Conservation (phyloP, 1,140 invertebrate genomes). For the Battus philenor region DNA sequence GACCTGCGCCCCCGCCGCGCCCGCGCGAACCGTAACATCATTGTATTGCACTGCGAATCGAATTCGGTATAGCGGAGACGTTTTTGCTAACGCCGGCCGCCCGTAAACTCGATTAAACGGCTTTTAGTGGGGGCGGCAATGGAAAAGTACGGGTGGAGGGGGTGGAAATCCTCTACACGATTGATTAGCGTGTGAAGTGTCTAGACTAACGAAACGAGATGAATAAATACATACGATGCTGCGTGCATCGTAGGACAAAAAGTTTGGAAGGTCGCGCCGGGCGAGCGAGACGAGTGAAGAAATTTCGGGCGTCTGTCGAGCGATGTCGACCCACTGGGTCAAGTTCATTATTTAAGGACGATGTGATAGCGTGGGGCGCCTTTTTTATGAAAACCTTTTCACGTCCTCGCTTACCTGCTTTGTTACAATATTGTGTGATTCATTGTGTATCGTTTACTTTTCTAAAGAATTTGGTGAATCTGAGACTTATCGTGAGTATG, state of each 20-base stretch:
- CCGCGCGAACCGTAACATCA: constrained; percentile 58
- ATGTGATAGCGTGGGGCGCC: constrained; percentile 4
- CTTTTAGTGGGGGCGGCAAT: constrained; percentile 20
- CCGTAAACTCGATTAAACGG: constrained; percentile 33
- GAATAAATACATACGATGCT: too few relatives aligned
- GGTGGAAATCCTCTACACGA: constrained; percentile 3
- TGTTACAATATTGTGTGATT: constrained; percentile 6
- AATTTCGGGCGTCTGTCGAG: constrained; percentile 22
- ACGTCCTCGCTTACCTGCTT: constrained; percentile 8
- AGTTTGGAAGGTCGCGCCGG: constrained; percentile 29
- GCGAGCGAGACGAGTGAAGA: constrained; percentile 24
- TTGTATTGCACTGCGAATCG: constrained; percentile 63
- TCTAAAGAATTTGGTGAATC: too few relatives aligned
- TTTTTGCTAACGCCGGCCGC: constrained; percentile 37
- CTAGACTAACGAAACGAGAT: too few relatives aligned
- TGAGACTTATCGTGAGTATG: too few relatives aligned
- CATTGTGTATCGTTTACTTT: constrained; percentile 8
- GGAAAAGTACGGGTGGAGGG: constrained; percentile 10
- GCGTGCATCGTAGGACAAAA: constrained; percentile 8
- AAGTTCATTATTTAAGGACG: constrained; percentile 41
- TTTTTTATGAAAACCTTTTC: constrained; percentile 8
- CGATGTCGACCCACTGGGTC: constrained; percentile 33
- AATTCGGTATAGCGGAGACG: constrained; percentile 57
- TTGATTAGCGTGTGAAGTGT: constrained; percentile 2
- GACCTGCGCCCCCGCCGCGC: constrained; percentile 49